These are phyloP conservation scores for Acanthopagrus latus DNA, from an alignment of 2,797 vertebrate genomes.

Conservation along the genomic window DNA sequence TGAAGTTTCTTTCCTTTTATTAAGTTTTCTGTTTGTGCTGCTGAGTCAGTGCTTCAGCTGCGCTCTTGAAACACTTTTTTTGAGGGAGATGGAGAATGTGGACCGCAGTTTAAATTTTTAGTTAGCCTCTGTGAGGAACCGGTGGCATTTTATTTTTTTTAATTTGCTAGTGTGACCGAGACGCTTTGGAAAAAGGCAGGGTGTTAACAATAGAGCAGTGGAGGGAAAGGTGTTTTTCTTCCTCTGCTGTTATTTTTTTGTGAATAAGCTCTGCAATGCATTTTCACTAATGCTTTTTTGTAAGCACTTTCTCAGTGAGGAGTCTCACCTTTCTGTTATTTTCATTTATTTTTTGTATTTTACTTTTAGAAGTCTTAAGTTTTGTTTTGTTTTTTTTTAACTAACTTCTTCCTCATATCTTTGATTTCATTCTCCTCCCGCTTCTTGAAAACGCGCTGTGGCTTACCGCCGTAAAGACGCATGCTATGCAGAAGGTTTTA, in stretches of 20 bases:
- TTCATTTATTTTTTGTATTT: conserved; percentile 15
- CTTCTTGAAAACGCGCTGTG: conserved; percentile 18
- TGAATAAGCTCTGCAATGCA: conserved; percentile 17
- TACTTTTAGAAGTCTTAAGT: conserved; percentile 82
- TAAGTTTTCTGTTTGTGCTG: conserved; percentile 47
- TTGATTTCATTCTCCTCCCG: conserved; percentile 42
- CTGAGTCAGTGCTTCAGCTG: conserved; percentile 43
- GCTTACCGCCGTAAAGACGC: conserved; percentile 10
- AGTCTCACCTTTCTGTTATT: conserved; percentile 62
- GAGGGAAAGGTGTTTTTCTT: background rate
- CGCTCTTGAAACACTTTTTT: conserved; percentile 48
- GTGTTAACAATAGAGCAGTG: conserved; percentile 6
- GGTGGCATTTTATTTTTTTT: conserved; percentile 1
- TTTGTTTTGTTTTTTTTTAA: conserved; percentile 37
- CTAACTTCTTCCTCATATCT: conserved; percentile 14
- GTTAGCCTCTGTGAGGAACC: conserved; percentile 24
- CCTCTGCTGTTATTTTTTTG: conserved; percentile 2
- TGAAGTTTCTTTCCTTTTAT: conserved; percentile 30
- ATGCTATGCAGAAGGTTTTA: conserved; percentile 44
- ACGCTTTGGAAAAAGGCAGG: conserved; percentile 18
- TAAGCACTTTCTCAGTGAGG: conserved; percentile 4
- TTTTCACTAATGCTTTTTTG: conserved; percentile 15
- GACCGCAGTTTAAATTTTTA: conserved; percentile 49
- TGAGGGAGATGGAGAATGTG: conserved; percentile 16
- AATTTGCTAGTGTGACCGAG: conserved; percentile 24